phyloP scores from a whole-genome alignment of 2,113 vertebrate genomes.

The Phaetusa simplex region DNA sequence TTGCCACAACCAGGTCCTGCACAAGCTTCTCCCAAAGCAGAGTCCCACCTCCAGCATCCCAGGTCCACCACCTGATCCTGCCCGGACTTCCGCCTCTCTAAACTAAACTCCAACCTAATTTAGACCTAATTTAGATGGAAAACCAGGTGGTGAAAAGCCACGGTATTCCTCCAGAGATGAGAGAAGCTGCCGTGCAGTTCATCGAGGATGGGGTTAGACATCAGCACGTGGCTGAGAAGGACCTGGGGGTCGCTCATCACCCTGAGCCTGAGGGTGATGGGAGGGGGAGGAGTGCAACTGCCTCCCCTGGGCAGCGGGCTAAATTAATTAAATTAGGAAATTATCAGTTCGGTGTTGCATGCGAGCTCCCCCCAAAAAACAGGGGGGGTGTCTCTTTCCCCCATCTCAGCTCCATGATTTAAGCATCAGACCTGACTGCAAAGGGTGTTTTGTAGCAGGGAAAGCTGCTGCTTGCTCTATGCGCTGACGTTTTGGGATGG shows the following conservation, averaged over 20 bases:
- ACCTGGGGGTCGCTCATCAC: not conserved
- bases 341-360: not conserved
- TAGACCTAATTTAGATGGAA: no score
- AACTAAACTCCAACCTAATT: not conserved
- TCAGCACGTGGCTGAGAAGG: fast-evolving
- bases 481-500: fast-evolving
- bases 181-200: no score
- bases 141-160: not conserved
- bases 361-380: fast-evolving
- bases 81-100: fast-evolving
- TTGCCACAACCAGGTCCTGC: not conserved
- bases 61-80: not conserved
- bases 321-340: not conserved
- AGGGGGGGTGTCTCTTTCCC: no score
- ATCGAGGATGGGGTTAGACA: not conserved
- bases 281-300: not conserved
- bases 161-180: fast-evolving
- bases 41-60: not conserved
- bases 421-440: not conserved
- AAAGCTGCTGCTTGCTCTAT: not conserved
- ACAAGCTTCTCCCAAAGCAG: not conserved
- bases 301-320: not conserved
- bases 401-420: not conserved
- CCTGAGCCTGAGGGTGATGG: not conserved
- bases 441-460: not conserved